Conservation (phyloP, 1,140 invertebrate genomes). For the Bacillus rossius region DNA sequence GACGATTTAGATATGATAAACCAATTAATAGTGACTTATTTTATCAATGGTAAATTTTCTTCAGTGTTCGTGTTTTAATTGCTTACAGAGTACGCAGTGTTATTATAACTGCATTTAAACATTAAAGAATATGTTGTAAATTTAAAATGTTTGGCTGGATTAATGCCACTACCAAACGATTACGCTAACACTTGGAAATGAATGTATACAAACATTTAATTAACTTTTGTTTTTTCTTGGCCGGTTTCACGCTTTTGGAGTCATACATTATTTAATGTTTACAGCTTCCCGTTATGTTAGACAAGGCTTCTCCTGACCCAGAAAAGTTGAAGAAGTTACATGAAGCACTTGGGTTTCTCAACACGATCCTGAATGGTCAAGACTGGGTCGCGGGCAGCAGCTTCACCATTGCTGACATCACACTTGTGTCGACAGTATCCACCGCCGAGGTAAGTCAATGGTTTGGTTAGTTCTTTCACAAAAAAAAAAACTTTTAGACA, state of each 20-base stretch:
- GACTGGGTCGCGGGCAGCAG: slow-evolving; percentile 59
- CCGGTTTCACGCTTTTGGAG: background rate
- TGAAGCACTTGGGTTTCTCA: slow-evolving; percentile 56
- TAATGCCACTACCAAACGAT: background rate
- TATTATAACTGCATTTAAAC: no score
- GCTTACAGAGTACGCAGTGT: no score
- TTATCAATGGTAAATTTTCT: no score
- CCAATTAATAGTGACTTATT: no score
- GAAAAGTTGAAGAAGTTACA: slow-evolving; percentile 57
- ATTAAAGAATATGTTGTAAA: background rate
- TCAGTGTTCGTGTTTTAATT: no score
- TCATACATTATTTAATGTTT: slow-evolving; percentile 27
- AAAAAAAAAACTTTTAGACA: background rate
- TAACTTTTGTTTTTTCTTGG: background rate
- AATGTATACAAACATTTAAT: background rate
- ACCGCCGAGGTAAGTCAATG: slow-evolving; percentile 56
- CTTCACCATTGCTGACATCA: slow-evolving; percentile 67
- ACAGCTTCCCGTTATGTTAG: slow-evolving; percentile 65
- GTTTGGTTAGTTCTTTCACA: slow-evolving; percentile 17
- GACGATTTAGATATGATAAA: no score
- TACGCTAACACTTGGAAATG: background rate
- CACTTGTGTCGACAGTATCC: slow-evolving; percentile 53
- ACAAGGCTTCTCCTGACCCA: slow-evolving; percentile 54
- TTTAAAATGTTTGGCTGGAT: background rate
- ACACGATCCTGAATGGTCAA: slow-evolving; percentile 58